phyloP scores from a whole-genome alignment of 2,888 invertebrate genomes.

The Athrips mouffetella region DNA sequence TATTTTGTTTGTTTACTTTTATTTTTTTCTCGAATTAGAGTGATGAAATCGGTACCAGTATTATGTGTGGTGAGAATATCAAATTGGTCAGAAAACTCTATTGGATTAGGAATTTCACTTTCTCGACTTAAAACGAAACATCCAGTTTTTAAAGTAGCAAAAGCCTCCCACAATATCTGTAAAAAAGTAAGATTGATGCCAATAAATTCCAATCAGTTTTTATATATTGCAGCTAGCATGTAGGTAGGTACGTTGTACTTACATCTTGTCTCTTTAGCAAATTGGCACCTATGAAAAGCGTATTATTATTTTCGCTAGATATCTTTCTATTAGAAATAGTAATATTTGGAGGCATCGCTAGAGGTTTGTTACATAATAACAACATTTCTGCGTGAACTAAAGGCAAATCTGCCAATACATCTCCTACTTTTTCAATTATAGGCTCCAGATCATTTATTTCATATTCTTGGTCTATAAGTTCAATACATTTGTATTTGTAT shows the following conservation, averaged over 20 bases:
- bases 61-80: slow-evolving; percentile 70
- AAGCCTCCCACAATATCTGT: slow-evolving; percentile 65
- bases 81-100: slow-evolving; percentile 31
- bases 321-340: slow-evolving; percentile 81
- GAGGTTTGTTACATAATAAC: slow-evolving; percentile 71
- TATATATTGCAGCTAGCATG: no score
- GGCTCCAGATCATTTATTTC: slow-evolving; percentile 65
- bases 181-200: no score
- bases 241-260: not conserved
- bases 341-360: slow-evolving; percentile 68
- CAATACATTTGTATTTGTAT: slow-evolving; percentile 79
- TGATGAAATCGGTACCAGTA: slow-evolving; percentile 70
- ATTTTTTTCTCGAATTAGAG: slow-evolving; percentile 71
- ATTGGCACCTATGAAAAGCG: slow-evolving; percentile 71
- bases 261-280: slow-evolving; percentile 69
- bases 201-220: no score
- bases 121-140: slow-evolving; percentile 81
- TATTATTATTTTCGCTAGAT: slow-evolving; percentile 64
- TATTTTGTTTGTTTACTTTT: slow-evolving; percentile 66
- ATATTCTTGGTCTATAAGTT: slow-evolving; percentile 73
- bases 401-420: slow-evolving; percentile 82
- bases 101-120: slow-evolving; percentile 21
- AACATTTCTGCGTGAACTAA: slow-evolving; percentile 82
- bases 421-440: slow-evolving; percentile 74
- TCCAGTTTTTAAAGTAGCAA: slow-evolving; percentile 73